Evolutionary conservation across 2,797 vertebrate genomes (phyloP), one percentile per base, ranked within the genome.

Genomic region (Schizopygopsis pylzovi): DNA sequence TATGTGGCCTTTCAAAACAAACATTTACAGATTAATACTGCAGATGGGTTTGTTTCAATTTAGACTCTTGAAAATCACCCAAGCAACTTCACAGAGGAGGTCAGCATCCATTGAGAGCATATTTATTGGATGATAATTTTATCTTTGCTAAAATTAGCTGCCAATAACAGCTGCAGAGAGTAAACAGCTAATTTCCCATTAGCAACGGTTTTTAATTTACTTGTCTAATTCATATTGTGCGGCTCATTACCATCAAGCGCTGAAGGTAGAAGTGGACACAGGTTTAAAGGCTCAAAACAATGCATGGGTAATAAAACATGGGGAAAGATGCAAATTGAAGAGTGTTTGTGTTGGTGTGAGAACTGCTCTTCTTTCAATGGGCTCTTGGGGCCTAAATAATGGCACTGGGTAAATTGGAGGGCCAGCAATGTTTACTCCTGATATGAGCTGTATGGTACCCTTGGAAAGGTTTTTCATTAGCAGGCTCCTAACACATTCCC

Each of bases 301-400:
- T 72, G 82, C 71, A 25, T 15, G 10, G 41, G 37, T 56, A 70
- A 81, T 65, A 68, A 76, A 80, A 83, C 52, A 83, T 54, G 20
- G 52, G 43, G 72, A 71, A 71, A 78, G 77, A 88, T 84, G 87
- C 85, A 81, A 82, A 86, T 81, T 77, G 16, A 56, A 82, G 82
- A 59, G 65, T 73, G 82, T 81, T 82, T 85, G 79, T 85, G 85
- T 80, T 70, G 47, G 54, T 47, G 84, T 82, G 68, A 81, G 82
- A 77, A 83, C 47, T 68, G 65, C 67, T 87, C 65, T 87, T 78
- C 25, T 81, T 11, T 54, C 70, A 54, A 75, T 52, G 59, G 59
- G 22, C 84, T 85, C 78, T 75, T 49, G 43, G 70, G n/a, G 82
- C 54, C 56, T 56, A 45, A 79, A 82, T 49, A 52, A 72, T 47